A percentile compares a stretch with the other conserved stretches of the same genome.
Evolutionary conservation across 2,888 invertebrate genomes (phyloP).

Genomic region (Lasioglossum morio): DNA sequence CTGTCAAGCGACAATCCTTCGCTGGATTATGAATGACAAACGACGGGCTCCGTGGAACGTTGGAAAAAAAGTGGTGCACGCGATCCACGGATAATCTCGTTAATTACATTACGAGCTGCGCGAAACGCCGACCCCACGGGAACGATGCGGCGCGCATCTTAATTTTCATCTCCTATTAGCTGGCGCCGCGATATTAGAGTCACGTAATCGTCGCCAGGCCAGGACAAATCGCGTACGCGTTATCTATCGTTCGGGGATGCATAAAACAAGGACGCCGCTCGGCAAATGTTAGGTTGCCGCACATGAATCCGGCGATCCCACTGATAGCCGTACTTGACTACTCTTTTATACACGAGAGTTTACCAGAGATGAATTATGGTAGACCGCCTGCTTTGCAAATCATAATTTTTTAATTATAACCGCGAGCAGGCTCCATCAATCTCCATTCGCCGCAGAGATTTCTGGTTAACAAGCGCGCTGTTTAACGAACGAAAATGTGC

Average conservation of each 20-base stretch:
- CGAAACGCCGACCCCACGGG: conserved; percentile 48
- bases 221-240: conserved; percentile 38
- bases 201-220: conserved; percentile 43
- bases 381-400: not conserved
- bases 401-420: conserved; percentile 14
- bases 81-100: conserved; percentile 53
- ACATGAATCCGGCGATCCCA: not conserved
- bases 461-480: not conserved
- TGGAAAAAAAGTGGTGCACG: conserved; percentile 42
- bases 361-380: not conserved
- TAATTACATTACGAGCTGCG: conserved; percentile 59
- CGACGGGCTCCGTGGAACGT: conserved; percentile 8
- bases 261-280: conserved; percentile 1
- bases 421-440: not conserved
- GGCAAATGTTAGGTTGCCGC: conserved; percentile 14
- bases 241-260: conserved; percentile 16
- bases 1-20: conserved; percentile 4
- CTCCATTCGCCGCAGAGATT: not conserved
- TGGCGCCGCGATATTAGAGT: conserved; percentile 58
- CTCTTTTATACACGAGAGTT: conserved; percentile 10
- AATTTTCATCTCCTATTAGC: conserved; percentile 64
- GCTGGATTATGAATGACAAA: conserved; percentile 39
- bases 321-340: conserved; percentile 12
- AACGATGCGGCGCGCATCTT: conserved; percentile 52
- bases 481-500: not conserved